These are phyloP conservation scores for Steatocranus sp. DNA, from an alignment of 2,797 vertebrate species.

Conservation along the genomic window DNA sequence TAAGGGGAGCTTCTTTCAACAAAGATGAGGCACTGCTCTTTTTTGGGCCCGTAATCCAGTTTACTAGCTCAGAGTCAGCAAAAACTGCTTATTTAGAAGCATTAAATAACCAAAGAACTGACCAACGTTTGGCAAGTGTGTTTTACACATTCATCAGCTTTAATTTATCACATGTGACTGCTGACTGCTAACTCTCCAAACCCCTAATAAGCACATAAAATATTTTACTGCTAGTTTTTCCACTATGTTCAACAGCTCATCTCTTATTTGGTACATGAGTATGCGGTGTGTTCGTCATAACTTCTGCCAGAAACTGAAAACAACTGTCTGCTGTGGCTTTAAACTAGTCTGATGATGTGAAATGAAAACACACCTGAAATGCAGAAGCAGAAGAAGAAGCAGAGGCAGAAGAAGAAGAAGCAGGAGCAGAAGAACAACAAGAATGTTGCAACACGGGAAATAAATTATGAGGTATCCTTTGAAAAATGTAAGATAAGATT, in stretches of 20 bases:
- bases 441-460: background rate
- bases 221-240: background rate
- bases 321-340: background rate
- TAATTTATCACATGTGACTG: background rate
- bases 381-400: background rate
- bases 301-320: background rate
- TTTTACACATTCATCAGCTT: background rate
- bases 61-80: background rate
- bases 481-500: background rate
- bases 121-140: background rate
- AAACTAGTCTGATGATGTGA: background rate
- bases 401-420: background rate
- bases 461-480: background rate
- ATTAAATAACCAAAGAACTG: background rate
- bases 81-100: background rate
- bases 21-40: background rate
- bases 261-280: background rate
- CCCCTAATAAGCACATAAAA: background rate
- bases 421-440: background rate
- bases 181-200: background rate
- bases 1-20: background rate
- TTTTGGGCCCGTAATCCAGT: background rate
- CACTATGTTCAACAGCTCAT: background rate
- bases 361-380: background rate
- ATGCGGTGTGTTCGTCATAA: background rate